A percentile compares a stretch with the other conserved stretches of the same genome.
phyloP scores from a whole-genome alignment of 2,888 invertebrate species.

The Parochlus steinenii region DNA sequence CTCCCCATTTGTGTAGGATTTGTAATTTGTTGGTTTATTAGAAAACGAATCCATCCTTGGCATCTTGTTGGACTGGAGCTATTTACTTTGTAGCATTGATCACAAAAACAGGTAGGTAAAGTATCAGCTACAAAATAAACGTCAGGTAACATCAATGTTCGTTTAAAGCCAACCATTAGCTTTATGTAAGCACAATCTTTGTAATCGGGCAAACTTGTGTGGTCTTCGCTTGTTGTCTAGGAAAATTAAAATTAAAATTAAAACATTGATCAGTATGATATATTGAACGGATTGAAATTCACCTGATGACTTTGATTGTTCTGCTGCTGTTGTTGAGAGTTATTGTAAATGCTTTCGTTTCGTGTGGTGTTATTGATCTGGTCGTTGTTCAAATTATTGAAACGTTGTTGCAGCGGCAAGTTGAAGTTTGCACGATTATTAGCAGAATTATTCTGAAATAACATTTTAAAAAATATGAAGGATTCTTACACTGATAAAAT shows the following conservation, averaged over 20 bases:
- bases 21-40: constrained; percentile 27
- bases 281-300: neutral
- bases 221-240: neutral
- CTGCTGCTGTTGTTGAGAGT: constrained; percentile 19
- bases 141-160: constrained; percentile 27
- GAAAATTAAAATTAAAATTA: neutral
- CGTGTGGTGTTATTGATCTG: constrained; percentile 9
- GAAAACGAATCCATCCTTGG: constrained; percentile 28
- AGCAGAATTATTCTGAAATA: too few relatives aligned
- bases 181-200: constrained; percentile 30
- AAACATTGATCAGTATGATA: neutral
- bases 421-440: too few relatives aligned
- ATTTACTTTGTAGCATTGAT: constrained; percentile 11
- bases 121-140: constrained; percentile 23
- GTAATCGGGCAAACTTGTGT: constrained; percentile 15
- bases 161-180: constrained; percentile 27
- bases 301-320: constrained; percentile 6
- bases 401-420: too few relatives aligned
- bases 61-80: constrained; percentile 7
- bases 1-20: constrained; percentile 21
- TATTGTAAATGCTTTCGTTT: constrained; percentile 9
- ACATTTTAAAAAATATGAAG: too few relatives aligned
- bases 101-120: constrained; percentile 26
- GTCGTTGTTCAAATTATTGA: constrained; percentile 8
- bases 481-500: too few relatives aligned